phyloP scores from a whole-genome alignment of 2,113 vertebrate species.

The Cyanoderma ruficeps region DNA sequence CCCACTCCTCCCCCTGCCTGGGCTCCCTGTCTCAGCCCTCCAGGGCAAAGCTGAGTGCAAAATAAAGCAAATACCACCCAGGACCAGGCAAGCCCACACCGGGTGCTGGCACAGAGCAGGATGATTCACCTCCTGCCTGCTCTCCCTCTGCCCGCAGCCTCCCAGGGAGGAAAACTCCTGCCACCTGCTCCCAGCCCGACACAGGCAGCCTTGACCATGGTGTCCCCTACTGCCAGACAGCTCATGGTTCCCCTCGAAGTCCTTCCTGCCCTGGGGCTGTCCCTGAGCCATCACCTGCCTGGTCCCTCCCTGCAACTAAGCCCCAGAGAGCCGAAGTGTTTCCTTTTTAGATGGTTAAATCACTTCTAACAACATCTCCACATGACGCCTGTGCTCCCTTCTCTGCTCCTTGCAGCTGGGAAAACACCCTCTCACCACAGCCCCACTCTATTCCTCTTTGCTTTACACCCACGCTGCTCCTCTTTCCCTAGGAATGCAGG shows the following conservation, averaged over 20 bases:
- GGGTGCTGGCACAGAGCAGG: neutral
- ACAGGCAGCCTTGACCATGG: accelerated
- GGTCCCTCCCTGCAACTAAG: accelerated
- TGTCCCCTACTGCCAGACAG: accelerated
- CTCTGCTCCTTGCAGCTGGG: neutral
- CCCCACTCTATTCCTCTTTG: neutral
- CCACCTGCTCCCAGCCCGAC: neutral
- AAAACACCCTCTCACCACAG: neutral
- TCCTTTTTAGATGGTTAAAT: neutral
- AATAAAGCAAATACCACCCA: slow-evolving; percentile 45
- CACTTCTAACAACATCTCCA: neutral
- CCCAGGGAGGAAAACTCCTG: neutral
- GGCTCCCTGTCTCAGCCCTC: neutral
- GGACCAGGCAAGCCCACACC: slow-evolving; percentile 24
- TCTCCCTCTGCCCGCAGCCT: neutral
- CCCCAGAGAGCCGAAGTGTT: neutral
- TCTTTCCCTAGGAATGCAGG: neutral
- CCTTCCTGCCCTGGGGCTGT: neutral
- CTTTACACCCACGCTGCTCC: neutral
- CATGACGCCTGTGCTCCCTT: accelerated
- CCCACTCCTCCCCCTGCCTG: neutral
- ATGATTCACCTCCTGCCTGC: slow-evolving; percentile 34
- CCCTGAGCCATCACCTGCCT: neutral
- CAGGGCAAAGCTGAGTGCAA: neutral
- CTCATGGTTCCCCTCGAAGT: neutral